A percentile compares a stretch with the other conserved stretches of the same genome.
Conservation (phyloP, 1,140 invertebrate species). For the Drosophila ogumai region DNA sequence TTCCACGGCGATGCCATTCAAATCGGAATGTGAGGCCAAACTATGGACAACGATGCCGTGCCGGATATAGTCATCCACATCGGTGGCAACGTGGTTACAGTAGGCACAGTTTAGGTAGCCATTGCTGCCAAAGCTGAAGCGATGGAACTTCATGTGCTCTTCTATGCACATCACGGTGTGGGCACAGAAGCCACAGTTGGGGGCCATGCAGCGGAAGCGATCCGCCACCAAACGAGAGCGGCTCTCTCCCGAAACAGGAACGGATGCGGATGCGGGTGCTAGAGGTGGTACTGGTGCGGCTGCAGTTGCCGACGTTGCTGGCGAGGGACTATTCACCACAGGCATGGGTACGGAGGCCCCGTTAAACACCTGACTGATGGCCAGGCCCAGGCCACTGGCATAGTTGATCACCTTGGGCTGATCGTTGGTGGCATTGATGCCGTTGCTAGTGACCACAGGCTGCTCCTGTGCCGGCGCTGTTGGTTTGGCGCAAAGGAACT, state of each 20-base stretch:
- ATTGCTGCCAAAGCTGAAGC: conserved; percentile 34
- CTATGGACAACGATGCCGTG: conserved; percentile 54
- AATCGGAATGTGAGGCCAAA: conserved; percentile 39
- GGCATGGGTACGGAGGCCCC: not conserved
- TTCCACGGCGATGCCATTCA: not conserved
- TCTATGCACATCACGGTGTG: conserved; percentile 54
- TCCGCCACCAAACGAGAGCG: conserved; percentile 10
- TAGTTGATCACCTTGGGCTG: conserved; percentile 49
- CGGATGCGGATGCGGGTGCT: too few species aligned
- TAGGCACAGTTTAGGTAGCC: conserved; percentile 56
- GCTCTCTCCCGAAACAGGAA: not conserved
- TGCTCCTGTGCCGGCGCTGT: not conserved
- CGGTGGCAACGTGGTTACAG: conserved; percentile 33
- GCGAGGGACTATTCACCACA: not conserved
- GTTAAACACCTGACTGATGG: conserved; percentile 55
- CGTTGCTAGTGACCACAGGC: not conserved
- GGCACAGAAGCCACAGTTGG: conserved; percentile 46
- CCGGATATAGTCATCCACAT: conserved; percentile 53
- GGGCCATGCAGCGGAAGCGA: conserved; percentile 67
- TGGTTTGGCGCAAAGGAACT: conserved; percentile 34
- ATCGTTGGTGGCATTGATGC: not conserved
- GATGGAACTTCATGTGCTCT: conserved; percentile 63
- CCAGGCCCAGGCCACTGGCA: conserved; percentile 35
- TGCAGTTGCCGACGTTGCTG: not conserved
- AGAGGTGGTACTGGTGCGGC: not conserved